Percentiles rank a stretch among this genome's conserved stretches.
Conservation (phyloP, 2,797 vertebrate genomes). For the Phylloscopus collybita region DNA sequence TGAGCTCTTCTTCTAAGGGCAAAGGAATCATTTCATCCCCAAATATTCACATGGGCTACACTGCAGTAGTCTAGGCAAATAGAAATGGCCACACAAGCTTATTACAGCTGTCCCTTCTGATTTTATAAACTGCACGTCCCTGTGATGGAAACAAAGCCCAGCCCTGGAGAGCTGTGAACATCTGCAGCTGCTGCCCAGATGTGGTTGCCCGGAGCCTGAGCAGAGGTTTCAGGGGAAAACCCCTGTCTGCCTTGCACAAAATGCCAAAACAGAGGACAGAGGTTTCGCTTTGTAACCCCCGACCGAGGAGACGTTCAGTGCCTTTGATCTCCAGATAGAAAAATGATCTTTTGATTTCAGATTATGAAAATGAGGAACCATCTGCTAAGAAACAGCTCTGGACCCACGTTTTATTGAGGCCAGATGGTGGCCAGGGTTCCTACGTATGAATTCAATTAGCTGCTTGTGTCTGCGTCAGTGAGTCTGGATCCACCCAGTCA, state of each 20-base stretch:
- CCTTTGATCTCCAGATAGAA: constrained; percentile 47
- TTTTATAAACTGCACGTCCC: neutral
- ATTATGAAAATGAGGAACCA: constrained; percentile 42
- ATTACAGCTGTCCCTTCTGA: neutral
- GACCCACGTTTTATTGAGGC: constrained; percentile 45
- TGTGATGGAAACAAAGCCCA: neutral
- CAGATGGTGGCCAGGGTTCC: constrained; percentile 66
- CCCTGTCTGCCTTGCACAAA: neutral
- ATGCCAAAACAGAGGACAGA: constrained; percentile 15
- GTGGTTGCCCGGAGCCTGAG: neutral
- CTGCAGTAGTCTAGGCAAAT: neutral
- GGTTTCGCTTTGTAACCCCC: neutral
- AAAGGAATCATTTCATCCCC: neutral
- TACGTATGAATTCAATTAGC: constrained; percentile 60
- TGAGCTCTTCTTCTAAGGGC: neutral
- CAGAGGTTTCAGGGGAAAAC: constrained; percentile 28
- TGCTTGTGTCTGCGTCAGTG: constrained; percentile 58
- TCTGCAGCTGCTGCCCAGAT: constrained; percentile 61
- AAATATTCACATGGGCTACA: neutral
- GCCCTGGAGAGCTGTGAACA: constrained; percentile 13
- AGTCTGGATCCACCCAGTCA: constrained; percentile 53
- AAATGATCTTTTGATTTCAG: constrained; percentile 58
- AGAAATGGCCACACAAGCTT: neutral
- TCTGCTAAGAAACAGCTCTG: constrained; percentile 42
- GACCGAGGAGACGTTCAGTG: neutral